Evolutionary conservation across 1,140 invertebrate species (phyloP).

Genomic region (Planococcus citri): DNA sequence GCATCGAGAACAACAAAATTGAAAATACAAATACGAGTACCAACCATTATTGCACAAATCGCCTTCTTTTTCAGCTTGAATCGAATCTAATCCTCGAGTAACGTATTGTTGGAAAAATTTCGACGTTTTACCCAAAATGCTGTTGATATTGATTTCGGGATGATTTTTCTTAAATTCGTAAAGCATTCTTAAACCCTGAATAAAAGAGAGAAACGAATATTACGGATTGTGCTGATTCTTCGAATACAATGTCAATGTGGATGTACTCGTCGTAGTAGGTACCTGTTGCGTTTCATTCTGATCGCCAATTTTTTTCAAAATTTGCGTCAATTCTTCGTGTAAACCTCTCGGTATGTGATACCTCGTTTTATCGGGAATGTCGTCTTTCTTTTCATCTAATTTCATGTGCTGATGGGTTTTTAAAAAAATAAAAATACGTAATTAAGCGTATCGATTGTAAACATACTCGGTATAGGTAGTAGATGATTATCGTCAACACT

Average conservation of each 20-base stretch:
- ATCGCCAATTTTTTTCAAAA: conserved; percentile 83
- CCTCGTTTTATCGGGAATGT: conserved; percentile 9
- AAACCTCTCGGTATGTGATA: conserved; percentile 48
- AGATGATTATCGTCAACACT: background rate
- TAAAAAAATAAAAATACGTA: background rate
- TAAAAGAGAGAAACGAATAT: conserved; percentile 26
- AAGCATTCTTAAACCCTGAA: conserved; percentile 62
- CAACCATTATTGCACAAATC: background rate
- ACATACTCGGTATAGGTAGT: background rate
- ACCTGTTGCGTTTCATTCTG: conserved; percentile 76
- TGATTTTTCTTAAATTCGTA: conserved; percentile 83
- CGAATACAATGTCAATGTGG: background rate
- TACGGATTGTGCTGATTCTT: background rate
- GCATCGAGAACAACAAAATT: no score
- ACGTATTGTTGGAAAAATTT: conserved; percentile 89
- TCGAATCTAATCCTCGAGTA: conserved; percentile 67
- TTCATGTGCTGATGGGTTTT: conserved; percentile 22
- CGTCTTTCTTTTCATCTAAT: conserved; percentile 22
- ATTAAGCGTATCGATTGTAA: background rate
- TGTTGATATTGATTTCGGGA: conserved; percentile 82
- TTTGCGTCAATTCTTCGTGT: conserved; percentile 74
- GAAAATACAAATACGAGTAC: background rate
- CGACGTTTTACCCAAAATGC: conserved; percentile 75
- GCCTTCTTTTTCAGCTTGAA: conserved; percentile 39
- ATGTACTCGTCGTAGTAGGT: no score